Conservation (phyloP, 2,113 vertebrate genomes). For the Riparia riparia region DNA sequence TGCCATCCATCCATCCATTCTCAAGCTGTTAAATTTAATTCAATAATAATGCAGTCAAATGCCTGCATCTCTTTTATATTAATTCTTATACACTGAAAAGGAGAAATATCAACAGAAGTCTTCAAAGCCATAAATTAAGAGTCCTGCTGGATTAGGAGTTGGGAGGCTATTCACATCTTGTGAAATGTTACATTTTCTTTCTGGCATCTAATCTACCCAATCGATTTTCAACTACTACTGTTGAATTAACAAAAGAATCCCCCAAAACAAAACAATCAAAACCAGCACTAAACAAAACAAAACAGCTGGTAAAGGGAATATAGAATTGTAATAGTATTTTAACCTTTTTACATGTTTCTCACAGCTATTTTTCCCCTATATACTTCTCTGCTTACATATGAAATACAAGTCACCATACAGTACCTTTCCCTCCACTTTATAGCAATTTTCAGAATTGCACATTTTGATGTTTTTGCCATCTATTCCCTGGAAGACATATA, state of each 20-base stretch:
- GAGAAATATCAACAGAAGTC: background rate
- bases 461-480: constrained; percentile 96
- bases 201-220: background rate
- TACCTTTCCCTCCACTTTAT: constrained; percentile 95
- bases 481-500: constrained; percentile 98
- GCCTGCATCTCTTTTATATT: background rate
- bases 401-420: background rate
- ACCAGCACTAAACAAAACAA: background rate
- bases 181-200: background rate
- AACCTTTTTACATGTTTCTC: background rate
- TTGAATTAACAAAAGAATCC: background rate
- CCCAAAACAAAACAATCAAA: background rate
- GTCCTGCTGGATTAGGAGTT: background rate
- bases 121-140: background rate
- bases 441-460: constrained; percentile 90
- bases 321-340: background rate
- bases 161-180: background rate
- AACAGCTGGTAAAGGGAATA: background rate
- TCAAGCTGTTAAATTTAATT: background rate
- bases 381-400: background rate
- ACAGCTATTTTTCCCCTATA: background rate
- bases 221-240: background rate
- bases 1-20: background rate
- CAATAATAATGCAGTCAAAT: background rate
- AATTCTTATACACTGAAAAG: background rate